Base-by-base conservation (phyloP, 2,797 vertebrate genomes). In the Hypotaenidia philippensis region DNA sequence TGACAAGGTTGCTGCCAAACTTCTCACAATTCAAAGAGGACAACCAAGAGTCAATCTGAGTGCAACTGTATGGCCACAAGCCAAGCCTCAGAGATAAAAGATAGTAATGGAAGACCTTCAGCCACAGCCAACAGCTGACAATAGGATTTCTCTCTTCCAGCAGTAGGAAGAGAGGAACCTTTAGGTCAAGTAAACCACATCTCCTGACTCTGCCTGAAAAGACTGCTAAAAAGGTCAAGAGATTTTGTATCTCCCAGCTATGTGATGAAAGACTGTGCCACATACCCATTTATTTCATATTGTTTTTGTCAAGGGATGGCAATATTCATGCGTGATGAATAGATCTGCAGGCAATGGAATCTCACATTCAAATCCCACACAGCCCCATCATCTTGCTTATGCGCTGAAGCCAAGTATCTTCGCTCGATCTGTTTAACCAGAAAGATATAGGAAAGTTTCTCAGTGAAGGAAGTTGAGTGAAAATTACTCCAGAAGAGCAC, bases 141-240 rank as follows among this genome's bases (percentile, higher is more conserved):
- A 50, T 1, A 55, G 78, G 44, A 88, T 95, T 94, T 94, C 87
- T 97, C 83, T 81, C 83, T 83, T 83, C 83, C 57, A 75, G 76
- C 27, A 83, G 74, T 69, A 91, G 76, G 53, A 87, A 91, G 71
- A 91, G 59, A 83, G 32, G 85, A 88, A 88, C 76, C 85, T 94
- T 88, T 76, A 94, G 52, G 34, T 94, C 95, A 95, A 95, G 61
- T 50, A 79, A 88, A 91, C 59, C 83, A 40, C 90, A 94, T 75
- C 61, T 89, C 77, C 69, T 8, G 3, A 68, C 57, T 82, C 45
- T 78, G 91, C 89, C 91, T 91, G 65, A 59, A 53, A 83, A 93
- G 76, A 29, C 77, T 72, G 83, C 77, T 90, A 65, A 65, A 93
- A 94, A 96, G 95, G 92, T 96, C 90, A 94, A 49, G 60, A 71